These are phyloP conservation scores for Pseudopipra pipra DNA, from an alignment of 2,113 vertebrate genomes.

Conservation along the genomic window DNA sequence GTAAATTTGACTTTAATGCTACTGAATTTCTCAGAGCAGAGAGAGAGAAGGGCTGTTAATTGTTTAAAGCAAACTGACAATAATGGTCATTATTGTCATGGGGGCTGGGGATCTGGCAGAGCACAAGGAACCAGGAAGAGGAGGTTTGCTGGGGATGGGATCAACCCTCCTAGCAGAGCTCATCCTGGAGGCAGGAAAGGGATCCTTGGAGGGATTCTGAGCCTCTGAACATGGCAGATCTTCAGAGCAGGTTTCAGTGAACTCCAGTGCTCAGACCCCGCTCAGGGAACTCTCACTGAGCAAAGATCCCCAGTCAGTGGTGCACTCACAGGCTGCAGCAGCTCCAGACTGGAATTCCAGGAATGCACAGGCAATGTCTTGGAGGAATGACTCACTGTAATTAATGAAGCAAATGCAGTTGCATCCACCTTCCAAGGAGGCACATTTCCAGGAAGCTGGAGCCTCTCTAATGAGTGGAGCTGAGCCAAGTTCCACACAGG, in stretches of 20 bases:
- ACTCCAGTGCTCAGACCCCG: background rate
- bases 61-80: background rate
- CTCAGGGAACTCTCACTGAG: background rate
- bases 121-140: background rate
- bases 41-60: background rate
- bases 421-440: background rate
- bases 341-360: conserved; percentile 30
- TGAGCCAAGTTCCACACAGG: background rate
- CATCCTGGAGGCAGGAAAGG: background rate
- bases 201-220: background rate
- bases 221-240: background rate
- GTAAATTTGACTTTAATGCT: background rate
- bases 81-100: too few relatives aligned
- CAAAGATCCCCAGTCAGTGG: background rate
- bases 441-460: background rate
- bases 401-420: background rate
- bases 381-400: background rate
- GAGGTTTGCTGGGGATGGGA: background rate
- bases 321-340: background rate
- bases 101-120: background rate
- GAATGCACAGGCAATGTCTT: background rate
- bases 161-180: background rate
- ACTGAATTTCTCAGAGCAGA: background rate
- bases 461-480: background rate
- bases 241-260: background rate